Evolutionary conservation across 2,113 vertebrate genomes (phyloP), one percentile per base, ranked within the genome.

Genomic region (Bombycilla garrulus): DNA sequence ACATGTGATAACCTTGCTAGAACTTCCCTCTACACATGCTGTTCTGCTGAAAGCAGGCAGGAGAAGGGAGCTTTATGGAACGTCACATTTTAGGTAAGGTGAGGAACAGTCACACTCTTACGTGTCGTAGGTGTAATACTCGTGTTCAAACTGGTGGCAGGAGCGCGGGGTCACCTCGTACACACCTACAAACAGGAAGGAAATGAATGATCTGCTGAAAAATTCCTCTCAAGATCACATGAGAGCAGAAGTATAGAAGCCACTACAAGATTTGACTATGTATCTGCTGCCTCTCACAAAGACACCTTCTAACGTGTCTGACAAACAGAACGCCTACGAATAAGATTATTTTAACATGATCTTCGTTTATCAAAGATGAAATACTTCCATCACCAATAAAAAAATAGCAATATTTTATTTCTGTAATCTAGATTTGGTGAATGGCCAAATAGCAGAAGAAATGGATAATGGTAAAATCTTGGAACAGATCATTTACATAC

Each of bases 121-220:
- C 99, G 99, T 99, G 96, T 99, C 99, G 0, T 99, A 99, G 72
- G 98, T 99, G 97, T 99, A 99, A 97, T 98, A 99, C 1, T 99
- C 98, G 57, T 99, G 99, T 26, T 99, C 99, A 87, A 99, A 99
- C 86, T 99, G 99, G 97, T 99, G 99, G 97, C 99, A 99, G 95
- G 99, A 99, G 61, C 99, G 99, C 10, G 99, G 99, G 64, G 99
- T 99, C 97, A 99, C 99, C 98, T 99, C 99, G 96, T 99, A 99
- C 70, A 99, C 98, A 86, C 99, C 99, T 99, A 94, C 28, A 82
- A 81, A 86, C 54, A 82, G 65, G 6, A 96, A 93, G 65, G 18
- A 72, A 91, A 50, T 95, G 54, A 91, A 61, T 9, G 7, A 74
- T 11, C 29, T 11, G 1, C 21, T 67, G 28, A n/a, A 50, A 74